These are phyloP conservation scores for Byasa hedistus DNA, from an alignment of 2,888 invertebrate species.

Conservation along the genomic window DNA sequence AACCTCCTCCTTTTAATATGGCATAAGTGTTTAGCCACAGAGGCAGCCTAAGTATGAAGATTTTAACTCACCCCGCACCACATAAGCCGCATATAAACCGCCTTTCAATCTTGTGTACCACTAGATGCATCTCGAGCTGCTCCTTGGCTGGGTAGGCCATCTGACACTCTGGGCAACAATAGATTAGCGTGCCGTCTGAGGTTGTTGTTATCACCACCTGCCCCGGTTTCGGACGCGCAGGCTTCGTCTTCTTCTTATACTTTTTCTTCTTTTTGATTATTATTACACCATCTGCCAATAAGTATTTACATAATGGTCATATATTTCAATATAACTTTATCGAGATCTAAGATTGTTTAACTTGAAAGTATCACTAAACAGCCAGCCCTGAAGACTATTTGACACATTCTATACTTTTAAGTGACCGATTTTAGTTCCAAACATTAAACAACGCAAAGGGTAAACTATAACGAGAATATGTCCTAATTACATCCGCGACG, in stretches of 20 bases:
- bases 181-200: slow-evolving; percentile 86
- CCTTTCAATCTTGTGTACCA: slow-evolving; percentile 89
- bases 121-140: slow-evolving; percentile 86
- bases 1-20: too few species aligned
- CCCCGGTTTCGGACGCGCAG: slow-evolving; percentile 88
- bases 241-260: slow-evolving; percentile 89
- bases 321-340: not conserved
- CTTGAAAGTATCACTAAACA: too few species aligned
- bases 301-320: not conserved
- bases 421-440: too few species aligned
- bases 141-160: slow-evolving; percentile 91
- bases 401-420: too few species aligned
- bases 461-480: too few species aligned
- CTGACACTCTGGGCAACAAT: slow-evolving; percentile 90
- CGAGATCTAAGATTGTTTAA: too few species aligned
- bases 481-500: too few species aligned
- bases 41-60: too few species aligned
- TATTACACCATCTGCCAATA: slow-evolving; percentile 28
- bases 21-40: too few species aligned
- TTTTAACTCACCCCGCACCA: slow-evolving; percentile 82
- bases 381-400: too few species aligned
- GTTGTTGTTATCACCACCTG: slow-evolving; percentile 88
- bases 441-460: too few species aligned
- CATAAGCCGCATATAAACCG: slow-evolving; percentile 88
- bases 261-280: slow-evolving; percentile 85